phyloP scores from a whole-genome alignment of 1,140 invertebrate genomes.

The Drosophila murphyi region DNA sequence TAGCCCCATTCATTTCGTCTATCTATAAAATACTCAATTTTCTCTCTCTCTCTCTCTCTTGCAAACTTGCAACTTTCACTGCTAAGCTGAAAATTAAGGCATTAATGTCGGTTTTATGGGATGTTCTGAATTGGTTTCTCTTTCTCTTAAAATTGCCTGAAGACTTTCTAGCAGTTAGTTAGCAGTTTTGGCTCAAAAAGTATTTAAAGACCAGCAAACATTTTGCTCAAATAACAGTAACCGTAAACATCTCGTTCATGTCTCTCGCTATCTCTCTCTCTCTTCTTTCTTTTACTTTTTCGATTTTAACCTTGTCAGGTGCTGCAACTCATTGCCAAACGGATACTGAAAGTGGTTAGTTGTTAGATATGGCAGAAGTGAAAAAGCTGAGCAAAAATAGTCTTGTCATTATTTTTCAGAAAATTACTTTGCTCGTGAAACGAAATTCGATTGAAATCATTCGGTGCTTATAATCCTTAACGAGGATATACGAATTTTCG shows the following conservation, averaged over 20 bases:
- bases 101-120: conserved; percentile 81
- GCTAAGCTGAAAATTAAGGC: conserved; percentile 70
- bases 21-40: conserved; percentile 18
- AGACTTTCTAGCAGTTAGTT: conserved; percentile 25
- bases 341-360: background rate
- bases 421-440: background rate
- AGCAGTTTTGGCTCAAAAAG: conserved; percentile 25
- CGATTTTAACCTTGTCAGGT: conserved; percentile 19
- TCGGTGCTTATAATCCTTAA: background rate
- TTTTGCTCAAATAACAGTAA: conserved; percentile 41
- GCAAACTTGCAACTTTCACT: conserved; percentile 60
- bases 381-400: background rate
- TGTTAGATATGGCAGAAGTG: background rate
- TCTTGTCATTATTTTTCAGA: background rate
- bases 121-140: conserved; percentile 56
- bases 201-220: conserved; percentile 62
- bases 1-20: background rate
- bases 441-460: background rate
- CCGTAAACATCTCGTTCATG: conserved; percentile 28
- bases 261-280: background rate
- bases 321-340: conserved; percentile 13
- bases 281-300: background rate
- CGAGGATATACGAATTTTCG: too few relatives aligned
- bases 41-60: background rate
- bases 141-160: conserved; percentile 32